Conservation (phyloP, 2,113 vertebrate species). For the Rhynchomys soricoides region DNA sequence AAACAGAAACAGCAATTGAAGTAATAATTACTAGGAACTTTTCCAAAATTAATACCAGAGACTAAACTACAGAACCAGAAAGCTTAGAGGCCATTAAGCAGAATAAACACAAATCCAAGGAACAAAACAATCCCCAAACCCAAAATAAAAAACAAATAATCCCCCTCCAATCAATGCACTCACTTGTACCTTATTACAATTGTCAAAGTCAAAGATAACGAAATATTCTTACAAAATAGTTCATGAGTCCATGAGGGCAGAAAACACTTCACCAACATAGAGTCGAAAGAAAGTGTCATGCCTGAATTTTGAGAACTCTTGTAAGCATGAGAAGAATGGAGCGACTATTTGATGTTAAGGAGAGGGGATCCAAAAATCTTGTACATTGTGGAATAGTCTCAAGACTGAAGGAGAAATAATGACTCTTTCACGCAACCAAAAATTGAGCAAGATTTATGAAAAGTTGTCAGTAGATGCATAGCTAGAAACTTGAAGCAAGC, state of each 20-base stretch:
- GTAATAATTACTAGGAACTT: background rate
- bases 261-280: background rate
- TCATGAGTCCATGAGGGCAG: background rate
- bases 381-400: background rate
- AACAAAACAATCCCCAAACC: background rate
- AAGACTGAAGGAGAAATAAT: background rate
- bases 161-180: too few species aligned
- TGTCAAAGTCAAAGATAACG: background rate
- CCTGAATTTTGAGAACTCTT: background rate
- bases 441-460: background rate
- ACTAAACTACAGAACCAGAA: background rate
- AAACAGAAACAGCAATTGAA: background rate
- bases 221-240: background rate
- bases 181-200: background rate
- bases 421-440: background rate
- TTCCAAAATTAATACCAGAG: background rate
- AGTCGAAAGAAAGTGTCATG: background rate
- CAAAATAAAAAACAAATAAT: background rate
- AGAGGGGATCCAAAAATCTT: background rate
- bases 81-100: background rate
- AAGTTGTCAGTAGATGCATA: background rate
- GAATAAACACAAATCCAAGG: background rate
- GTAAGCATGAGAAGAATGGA: background rate
- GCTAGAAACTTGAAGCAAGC: background rate
- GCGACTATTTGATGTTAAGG: background rate